Base-by-base conservation (phyloP, 2,888 invertebrate species). In the Empis livida region DNA sequence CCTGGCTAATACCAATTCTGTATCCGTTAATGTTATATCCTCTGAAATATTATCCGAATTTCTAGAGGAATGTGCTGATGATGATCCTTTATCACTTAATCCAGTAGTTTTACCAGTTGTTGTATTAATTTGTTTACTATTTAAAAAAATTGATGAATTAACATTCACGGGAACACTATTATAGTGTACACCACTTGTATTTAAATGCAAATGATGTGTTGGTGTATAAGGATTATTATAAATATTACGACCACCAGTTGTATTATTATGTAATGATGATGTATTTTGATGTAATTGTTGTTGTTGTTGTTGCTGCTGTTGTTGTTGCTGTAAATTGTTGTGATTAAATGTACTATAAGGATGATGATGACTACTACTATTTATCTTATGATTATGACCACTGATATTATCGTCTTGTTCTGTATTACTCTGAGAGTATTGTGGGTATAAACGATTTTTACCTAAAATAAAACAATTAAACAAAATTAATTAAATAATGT, bases 1-100 rank as follows among this genome's bases (percentile, higher is more conserved):
- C 64, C 86, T 77, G 61, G 85, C 84, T 59, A 86, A 75, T 59
- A 86, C 85, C 65, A 85, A 74, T 72, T 88, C 88, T 17, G 85
- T 84, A 70, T 87, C 88, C 35, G 86, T 87, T 60, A 87, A 77
- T 23, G 87, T 86, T 39, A 84, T 85, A 78, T 86, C 85, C 44
- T 53, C 53, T 54, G 86, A 87, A 54, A 83, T 84, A 81, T 86
- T 85, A 67, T 87, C 87, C 60, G 62, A 64, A 61, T 63, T 63
- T 58, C 59, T 60, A 56, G 58, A 59, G 56, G 56, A 61, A 57
- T 60, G 60, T 54, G 85, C 83, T 54, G 86, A 86, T 63, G 86
- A 61, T 60, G 64, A 61, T 59, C 59, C 56, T 64, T 51, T 83
- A 72, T 86, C 80, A 67, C 84, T 81, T 59, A 86, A 74, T 60